phyloP scores from a whole-genome alignment of 2,888 invertebrate species.

The Nasonovia ribisnigri region DNA sequence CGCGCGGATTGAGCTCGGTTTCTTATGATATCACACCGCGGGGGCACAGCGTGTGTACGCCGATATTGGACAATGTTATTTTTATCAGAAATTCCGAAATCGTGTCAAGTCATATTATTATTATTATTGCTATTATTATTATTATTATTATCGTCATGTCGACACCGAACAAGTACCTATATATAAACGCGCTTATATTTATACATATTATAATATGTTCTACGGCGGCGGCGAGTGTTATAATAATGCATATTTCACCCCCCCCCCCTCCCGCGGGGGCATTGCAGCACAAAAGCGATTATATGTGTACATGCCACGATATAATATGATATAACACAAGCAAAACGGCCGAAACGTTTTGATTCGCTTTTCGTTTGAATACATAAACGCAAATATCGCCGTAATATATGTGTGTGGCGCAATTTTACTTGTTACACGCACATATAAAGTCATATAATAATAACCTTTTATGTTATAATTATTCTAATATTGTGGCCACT shows the following conservation, averaged over 20 bases:
- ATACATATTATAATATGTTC: background rate
- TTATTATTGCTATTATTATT: background rate
- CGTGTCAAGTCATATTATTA: background rate
- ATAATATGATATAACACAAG: background rate
- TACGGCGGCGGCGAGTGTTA: background rate
- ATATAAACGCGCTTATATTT: background rate
- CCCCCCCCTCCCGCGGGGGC: too few species aligned
- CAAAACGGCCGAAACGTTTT: constrained; percentile 12
- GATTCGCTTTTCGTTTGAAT: constrained; percentile 28
- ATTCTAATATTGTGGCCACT: constrained; percentile 42
- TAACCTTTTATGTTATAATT: constrained; percentile 58
- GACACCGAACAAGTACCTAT: background rate
- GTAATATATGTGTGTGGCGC: background rate
- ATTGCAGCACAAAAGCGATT: background rate
- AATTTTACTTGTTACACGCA: background rate
- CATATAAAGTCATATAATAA: background rate
- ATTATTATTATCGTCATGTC: background rate
- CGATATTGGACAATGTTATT: background rate
- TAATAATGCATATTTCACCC: background rate
- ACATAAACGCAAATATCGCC: background rate
- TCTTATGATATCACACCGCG: constrained; percentile 19
- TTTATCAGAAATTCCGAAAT: background rate
- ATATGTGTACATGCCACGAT: too few species aligned
- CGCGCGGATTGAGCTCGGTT: constrained; percentile 26
- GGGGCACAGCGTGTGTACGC: background rate